Evolutionary conservation across 1,140 invertebrate genomes (phyloP).

Genomic region (Papilio xuthus): DNA sequence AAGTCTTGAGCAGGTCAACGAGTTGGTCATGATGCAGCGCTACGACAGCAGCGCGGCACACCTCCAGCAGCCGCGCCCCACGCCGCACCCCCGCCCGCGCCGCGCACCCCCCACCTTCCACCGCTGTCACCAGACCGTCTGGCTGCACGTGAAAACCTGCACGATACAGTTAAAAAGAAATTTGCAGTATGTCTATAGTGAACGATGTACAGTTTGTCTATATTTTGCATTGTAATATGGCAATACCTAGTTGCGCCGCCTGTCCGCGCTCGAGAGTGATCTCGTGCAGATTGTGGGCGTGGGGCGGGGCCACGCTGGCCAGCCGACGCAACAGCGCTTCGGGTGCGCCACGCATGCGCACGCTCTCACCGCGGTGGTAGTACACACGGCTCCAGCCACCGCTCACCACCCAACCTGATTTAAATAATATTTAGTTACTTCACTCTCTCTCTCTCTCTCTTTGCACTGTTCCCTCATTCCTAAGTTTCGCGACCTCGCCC

Average conservation of each 20-base stretch:
- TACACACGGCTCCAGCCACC: conserved; percentile 85
- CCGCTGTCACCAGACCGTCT: conserved; percentile 97
- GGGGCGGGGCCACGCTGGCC: conserved; percentile 64
- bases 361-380: conserved; percentile 93
- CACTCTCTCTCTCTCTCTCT: background rate
- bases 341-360: conserved; percentile 86
- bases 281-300: conserved; percentile 83
- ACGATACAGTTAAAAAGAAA: background rate
- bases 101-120: conserved; percentile 93
- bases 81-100: conserved; percentile 94
- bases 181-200: too few relatives aligned
- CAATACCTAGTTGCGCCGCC: conserved; percentile 87
- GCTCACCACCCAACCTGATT: conserved; percentile 79
- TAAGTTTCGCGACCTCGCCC: too few relatives aligned
- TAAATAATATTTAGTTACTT: background rate
- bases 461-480: background rate
- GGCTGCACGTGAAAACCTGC: conserved; percentile 96
- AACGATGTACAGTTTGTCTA: too few relatives aligned
- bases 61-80: conserved; percentile 95
- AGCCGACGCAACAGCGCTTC: conserved; percentile 82
- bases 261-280: conserved; percentile 85
- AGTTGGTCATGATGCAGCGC: conserved; percentile 96
- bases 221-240: background rate
- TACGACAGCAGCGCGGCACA: conserved; percentile 94
- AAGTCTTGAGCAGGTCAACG: conserved; percentile 96